Base-by-base conservation (phyloP, 2,113 vertebrate species). In the Archocentrus centrarchus region DNA sequence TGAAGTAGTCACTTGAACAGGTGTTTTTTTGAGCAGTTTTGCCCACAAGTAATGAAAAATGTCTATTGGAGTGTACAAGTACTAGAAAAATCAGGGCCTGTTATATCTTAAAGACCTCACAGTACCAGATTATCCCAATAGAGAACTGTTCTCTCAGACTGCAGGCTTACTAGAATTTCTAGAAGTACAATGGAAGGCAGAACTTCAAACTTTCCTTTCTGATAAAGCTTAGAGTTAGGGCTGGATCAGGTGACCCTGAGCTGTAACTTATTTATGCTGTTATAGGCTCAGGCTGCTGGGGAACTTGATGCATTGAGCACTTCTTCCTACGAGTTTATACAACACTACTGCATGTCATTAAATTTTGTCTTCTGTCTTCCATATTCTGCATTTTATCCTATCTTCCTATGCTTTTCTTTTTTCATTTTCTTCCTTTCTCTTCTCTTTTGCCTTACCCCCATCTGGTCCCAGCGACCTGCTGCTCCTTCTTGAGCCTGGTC, bases 1-100 rank as follows among this genome's bases (percentile, higher is more conserved):
- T 90, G 59, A 79, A 90, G 44, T 14, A 75, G 55, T 82, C 62
- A 80, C 62, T 73, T 30, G 59, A 78, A 24, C 10, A 88, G 86
- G 89, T 84, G 83, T 90, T 35, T 17, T 17, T 61, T 61, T 61
- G 24, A 61, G 30, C 20, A 47, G 8, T 59, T 20, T 75, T 89
- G 73, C 73, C 55, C 62, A 47, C 61, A 53, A 44, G 18, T 59
- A 76, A 85, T 82, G 47, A 66, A 79, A 60, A 75, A 80, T 87
- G 14, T 37, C 83, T 77, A 75, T 59, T 50, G 44, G 80, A 82
- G 17, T 59, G 27, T 50, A 68, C 9, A 50, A 30, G 64, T 47
- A 30, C 41, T 30, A 50, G 24, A 30, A 70, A 70, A 70, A 30
- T 47, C 41, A 70, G 64, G 15, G 9, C 22, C 2, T 2, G 2